Conservation (phyloP, 2,797 vertebrate species). For the Alcedo atthis region DNA sequence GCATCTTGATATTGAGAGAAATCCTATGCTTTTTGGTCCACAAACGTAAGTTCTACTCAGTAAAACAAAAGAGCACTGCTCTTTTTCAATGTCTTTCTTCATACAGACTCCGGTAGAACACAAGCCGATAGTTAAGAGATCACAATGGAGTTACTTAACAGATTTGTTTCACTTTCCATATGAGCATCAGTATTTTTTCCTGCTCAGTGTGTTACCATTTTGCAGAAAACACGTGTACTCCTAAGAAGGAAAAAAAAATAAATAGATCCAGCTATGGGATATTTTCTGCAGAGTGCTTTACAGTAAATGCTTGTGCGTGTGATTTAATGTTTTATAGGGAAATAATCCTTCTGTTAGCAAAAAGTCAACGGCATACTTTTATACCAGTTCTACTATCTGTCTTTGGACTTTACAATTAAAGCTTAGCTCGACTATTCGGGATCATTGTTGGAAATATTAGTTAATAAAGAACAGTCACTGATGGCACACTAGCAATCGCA, state of each 20-base stretch:
- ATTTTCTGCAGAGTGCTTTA: slow-evolving; percentile 43
- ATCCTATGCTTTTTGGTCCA: not conserved
- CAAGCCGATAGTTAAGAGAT: not conserved
- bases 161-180: slow-evolving; percentile 46
- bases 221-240: not conserved
- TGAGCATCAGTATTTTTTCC: not conserved
- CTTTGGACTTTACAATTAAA: slow-evolving; percentile 11
- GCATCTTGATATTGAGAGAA: not conserved
- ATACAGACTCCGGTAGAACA: not conserved
- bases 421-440: not conserved
- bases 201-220: not conserved
- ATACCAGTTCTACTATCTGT: not conserved
- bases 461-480: not conserved
- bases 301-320: slow-evolving; percentile 18
- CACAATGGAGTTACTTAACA: not conserved
- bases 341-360: not conserved
- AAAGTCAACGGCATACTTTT: not conserved
- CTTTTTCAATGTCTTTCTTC: not conserved
- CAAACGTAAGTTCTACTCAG: not conserved
- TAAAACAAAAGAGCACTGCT: not conserved
- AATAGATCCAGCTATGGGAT: not conserved
- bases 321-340: not conserved
- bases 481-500: not conserved
- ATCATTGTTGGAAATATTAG: not conserved
- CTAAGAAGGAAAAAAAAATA: not conserved